phyloP scores from a whole-genome alignment of 2,888 invertebrate genomes.

The Caenorhabditis imperialis region DNA sequence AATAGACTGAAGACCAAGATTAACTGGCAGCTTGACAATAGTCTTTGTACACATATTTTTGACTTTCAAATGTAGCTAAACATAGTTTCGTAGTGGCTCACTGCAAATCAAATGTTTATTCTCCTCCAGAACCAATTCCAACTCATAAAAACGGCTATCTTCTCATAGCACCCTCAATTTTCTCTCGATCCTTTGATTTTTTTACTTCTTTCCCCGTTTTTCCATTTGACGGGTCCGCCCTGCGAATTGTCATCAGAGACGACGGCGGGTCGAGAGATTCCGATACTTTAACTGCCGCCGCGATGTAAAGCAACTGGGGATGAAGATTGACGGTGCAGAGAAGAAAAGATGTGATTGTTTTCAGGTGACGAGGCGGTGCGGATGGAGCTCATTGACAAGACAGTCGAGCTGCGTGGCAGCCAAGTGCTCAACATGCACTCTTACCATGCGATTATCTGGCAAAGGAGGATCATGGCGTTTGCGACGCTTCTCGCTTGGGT shows the following conservation, averaged over 20 bases:
- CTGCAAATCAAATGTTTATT: too few species aligned
- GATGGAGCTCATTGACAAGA: slow-evolving; percentile 74
- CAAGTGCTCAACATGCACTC: slow-evolving; percentile 70
- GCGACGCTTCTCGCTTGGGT: slow-evolving; percentile 61
- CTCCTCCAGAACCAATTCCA: too few species aligned
- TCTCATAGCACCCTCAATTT: slow-evolving; percentile 14
- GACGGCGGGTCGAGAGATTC: slow-evolving; percentile 16
- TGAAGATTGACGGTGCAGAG: slow-evolving; percentile 19
- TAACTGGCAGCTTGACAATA: too few species aligned
- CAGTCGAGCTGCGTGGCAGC: slow-evolving; percentile 72
- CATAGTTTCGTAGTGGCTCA: too few species aligned
- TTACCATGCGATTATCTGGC: slow-evolving; percentile 72
- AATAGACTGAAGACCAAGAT: not conserved
- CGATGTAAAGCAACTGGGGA: slow-evolving; percentile 41
- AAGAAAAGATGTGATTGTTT: slow-evolving; percentile 53
- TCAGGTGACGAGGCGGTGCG: slow-evolving; percentile 38
- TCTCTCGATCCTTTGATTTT: slow-evolving; percentile 9
- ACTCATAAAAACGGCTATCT: too few species aligned
- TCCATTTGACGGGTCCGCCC: slow-evolving; percentile 27
- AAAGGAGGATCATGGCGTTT: slow-evolving; percentile 59
- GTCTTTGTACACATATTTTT: too few species aligned
- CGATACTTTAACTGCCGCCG: slow-evolving; percentile 26
- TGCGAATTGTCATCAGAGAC: slow-evolving; percentile 31
- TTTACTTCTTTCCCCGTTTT: slow-evolving; percentile 19
- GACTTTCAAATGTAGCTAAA: too few species aligned